phyloP scores from a whole-genome alignment of 1,140 invertebrate species.

The Drosophila ananassae region DNA sequence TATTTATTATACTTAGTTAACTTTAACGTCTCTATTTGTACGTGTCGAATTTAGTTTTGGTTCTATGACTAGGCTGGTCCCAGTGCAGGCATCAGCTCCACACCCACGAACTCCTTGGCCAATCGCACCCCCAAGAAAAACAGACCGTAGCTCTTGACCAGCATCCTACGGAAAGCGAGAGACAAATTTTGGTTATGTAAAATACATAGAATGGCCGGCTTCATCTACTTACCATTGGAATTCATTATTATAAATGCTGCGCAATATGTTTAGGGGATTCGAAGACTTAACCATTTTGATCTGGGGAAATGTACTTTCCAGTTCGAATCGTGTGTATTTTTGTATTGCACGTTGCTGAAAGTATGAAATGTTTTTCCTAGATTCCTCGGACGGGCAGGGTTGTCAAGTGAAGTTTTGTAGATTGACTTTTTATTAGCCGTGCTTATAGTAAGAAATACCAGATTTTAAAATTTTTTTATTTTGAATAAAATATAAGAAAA shows the following conservation, averaged over 20 bases:
- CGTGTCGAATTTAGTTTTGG: constrained; percentile 39
- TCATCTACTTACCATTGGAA: constrained; percentile 85
- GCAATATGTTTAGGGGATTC: constrained; percentile 75
- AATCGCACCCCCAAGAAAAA: constrained; percentile 88
- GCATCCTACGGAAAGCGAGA: constrained; percentile 85
- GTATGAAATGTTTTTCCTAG: neutral
- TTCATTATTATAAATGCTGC: constrained; percentile 85
- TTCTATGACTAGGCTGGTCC: constrained; percentile 76
- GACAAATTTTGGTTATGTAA: constrained; percentile 51
- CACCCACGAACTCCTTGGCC: constrained; percentile 88
- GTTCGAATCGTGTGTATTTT: constrained; percentile 7
- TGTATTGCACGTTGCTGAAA: constrained; percentile 22
- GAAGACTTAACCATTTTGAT: constrained; percentile 73
- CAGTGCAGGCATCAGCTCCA: constrained; percentile 87
- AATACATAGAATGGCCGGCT: neutral
- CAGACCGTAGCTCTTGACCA: constrained; percentile 88
- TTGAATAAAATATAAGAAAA: no score
- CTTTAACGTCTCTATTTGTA: constrained; percentile 44
- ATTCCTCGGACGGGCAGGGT: neutral
- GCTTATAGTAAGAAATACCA: no score
- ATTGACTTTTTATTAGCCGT: neutral
- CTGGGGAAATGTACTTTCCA: neutral
- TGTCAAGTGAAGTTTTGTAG: neutral
- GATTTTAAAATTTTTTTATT: no score
- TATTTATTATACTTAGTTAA: constrained; percentile 64